Percentiles rank a stretch among this genome's conserved stretches.
phyloP scores from a whole-genome alignment of 2,888 invertebrate genomes.

The Chirona hameri region DNA sequence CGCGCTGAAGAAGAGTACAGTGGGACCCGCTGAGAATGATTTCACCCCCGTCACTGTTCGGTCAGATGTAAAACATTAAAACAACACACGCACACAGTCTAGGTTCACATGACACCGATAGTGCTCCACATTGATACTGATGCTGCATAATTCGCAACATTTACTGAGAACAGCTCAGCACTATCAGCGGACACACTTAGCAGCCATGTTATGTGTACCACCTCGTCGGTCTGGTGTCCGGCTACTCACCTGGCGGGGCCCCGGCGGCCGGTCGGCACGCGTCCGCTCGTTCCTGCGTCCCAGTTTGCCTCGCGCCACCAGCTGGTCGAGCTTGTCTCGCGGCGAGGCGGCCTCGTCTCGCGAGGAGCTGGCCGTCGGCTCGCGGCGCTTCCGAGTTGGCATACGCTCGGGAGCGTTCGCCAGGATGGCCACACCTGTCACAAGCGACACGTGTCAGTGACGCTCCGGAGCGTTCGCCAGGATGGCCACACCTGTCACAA shows the following conservation, averaged over 20 bases:
- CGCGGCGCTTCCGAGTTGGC: constrained; percentile 34
- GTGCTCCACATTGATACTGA: too few relatives aligned
- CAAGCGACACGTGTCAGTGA: too few relatives aligned
- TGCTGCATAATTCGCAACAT: too few relatives aligned
- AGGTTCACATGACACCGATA: too few relatives aligned
- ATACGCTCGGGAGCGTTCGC: constrained; percentile 66
- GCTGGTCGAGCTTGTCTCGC: constrained; percentile 9
- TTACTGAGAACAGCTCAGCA: not conserved
- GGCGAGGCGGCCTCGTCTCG: constrained; percentile 34
- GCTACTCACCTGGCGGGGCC: constrained; percentile 32
- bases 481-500: too few relatives aligned
- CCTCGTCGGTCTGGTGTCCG: not conserved
- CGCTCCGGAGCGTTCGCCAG: too few relatives aligned
- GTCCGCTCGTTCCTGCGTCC: constrained; percentile 30
- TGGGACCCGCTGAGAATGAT: too few relatives aligned
- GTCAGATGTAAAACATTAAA: too few relatives aligned
- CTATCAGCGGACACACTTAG: too few relatives aligned
- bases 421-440: constrained; percentile 75
- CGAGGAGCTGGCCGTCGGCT: constrained; percentile 36
- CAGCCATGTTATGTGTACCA: constrained; percentile 13
- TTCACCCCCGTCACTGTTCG: too few relatives aligned
- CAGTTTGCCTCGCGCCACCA: constrained; percentile 29
- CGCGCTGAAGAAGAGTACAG: too few relatives aligned
- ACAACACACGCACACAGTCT: too few relatives aligned
- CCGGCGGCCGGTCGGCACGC: constrained; percentile 33